Evolutionary conservation across 64 coral and sea anemone genomes (phyloP), one percentile per base, ranked within the genome.

Genomic region (Stylophora pistillata): DNA sequence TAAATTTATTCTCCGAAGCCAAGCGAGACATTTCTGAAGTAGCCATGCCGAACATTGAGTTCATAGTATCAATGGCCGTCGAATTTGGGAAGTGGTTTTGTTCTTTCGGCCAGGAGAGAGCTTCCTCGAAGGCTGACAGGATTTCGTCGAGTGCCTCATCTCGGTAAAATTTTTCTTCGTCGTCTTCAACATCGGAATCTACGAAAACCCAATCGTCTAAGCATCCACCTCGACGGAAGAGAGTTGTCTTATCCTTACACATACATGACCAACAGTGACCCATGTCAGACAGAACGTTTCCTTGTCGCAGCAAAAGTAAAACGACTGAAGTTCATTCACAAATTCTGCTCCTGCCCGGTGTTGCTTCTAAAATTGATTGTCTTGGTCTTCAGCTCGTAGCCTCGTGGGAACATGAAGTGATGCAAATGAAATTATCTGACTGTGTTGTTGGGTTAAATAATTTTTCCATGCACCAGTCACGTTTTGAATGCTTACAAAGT

Each of bases 221-320:
- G 34, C 25, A 15, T 37, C 15, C 10, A 15, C 13, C 10, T 26
- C 13, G 31, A 10, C 65, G 41, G 52, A 53, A 11, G 80, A 84
- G 69, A 63, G 21, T 32, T 10, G 53, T 84, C 14, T 63, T 84
- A 4, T 84, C 69, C 15, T 68, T 64, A 37, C 80, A 84, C 11
- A 69, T 62, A 32, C 80, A 84, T 28, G 80, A 84, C 14, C 80
- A 84, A 84, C 80, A 84, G 62, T 84, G 80, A 1, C 80, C 80
- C 80, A 84, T 84, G 62, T 32, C 64, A 61, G 1, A 79, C n/a
- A 0, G 64, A 68, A 27, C 23, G 64, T 68, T 15, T 15, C 58
- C 17, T 60, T 13, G 13, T 60, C 11, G 13, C 2, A 15, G 17
- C 58, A 60, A 18, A 11, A 26, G 21, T 68, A 5, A 12, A 68